These are phyloP conservation scores for Hyphantria cunea DNA, from an alignment of 1,140 invertebrate genomes.

Conservation along the genomic window DNA sequence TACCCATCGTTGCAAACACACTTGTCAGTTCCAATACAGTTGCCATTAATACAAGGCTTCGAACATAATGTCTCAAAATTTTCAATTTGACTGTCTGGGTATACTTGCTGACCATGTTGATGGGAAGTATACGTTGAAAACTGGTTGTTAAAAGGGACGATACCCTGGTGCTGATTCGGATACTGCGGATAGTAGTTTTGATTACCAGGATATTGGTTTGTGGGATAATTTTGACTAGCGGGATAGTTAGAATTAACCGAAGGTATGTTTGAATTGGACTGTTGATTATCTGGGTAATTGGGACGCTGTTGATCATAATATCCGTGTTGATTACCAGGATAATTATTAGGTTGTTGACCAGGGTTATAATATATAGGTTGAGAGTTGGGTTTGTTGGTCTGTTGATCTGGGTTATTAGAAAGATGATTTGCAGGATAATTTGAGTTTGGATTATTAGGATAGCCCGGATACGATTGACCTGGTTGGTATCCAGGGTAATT, in stretches of 20 bases:
- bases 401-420: neutral
- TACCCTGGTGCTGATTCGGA: neutral
- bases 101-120: neutral
- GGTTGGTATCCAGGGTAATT: constrained; percentile 19
- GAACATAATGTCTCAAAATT: constrained; percentile 5
- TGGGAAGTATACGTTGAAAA: neutral
- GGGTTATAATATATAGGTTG: constrained; percentile 2
- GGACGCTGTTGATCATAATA: constrained; percentile 6
- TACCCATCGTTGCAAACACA: neutral
- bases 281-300: constrained; percentile 13
- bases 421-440: constrained; percentile 5
- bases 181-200: neutral
- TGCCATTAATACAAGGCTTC: constrained; percentile 42
- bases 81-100: constrained; percentile 4
- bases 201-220: constrained; percentile 13
- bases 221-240: constrained; percentile 15
- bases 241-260: neutral
- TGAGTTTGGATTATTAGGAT: neutral
- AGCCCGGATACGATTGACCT: neutral
- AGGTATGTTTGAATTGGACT: neutral
- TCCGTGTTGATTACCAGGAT: constrained; percentile 4
- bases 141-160: neutral
- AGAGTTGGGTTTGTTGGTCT: neutral
- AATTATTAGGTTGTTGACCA: constrained; percentile 1
- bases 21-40: neutral